Evolutionary conservation across 2,797 vertebrate genomes (phyloP), one percentile per base, ranked within the genome.

Genomic region (Gouania willdenowi): DNA sequence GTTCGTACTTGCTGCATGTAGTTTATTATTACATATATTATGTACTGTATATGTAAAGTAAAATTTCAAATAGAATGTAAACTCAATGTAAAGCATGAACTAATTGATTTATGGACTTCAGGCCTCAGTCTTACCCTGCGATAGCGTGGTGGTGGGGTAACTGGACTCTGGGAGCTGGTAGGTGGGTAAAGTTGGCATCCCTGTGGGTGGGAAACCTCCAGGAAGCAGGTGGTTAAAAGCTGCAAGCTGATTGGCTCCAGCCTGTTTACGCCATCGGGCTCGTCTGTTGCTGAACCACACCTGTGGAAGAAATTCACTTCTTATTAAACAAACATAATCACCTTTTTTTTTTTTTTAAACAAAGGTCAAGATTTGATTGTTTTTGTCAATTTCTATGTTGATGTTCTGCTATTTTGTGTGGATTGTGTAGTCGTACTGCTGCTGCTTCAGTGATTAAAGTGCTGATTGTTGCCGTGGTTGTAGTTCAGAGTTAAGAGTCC

Each of bases 271-370:
- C 96, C 96, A 98, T 21, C 96, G 85, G 8, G 96, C 96, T 2
- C 96, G 78, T 23, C 96, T 89, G 79, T 98, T 98, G 70, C 95
- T 98, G 83, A 98, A 98, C 95, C 96, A 98, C 56, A 98, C 96
- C 95, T 98, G 64, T 0, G 30, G 12, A n/a, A n/a, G n/a, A n/a
- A n/a, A n/a, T n/a, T 4, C 6, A 24, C n/a, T n/a, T n/a, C n/a
- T n/a, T n/a, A n/a, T n/a, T n/a, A 19, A 22, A 7, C 6, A 22
- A 22, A 8, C 22, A 2, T 4, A 3, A 6, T 6, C 6, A 6
- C 4, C 11, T n/a, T 9, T 28, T 29, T 4, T 15, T 20, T 34
- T 35, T 35, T 17, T 5, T 5, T 18, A 17, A 5, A 3, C 17
- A 18, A 17, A 28, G n/a, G 8, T 16, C 22, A 11, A 36, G 8